Percentiles rank a stretch among this genome's conserved stretches.
Conservation (phyloP, 2,888 invertebrate genomes). For the Cephus rjabovi region DNA sequence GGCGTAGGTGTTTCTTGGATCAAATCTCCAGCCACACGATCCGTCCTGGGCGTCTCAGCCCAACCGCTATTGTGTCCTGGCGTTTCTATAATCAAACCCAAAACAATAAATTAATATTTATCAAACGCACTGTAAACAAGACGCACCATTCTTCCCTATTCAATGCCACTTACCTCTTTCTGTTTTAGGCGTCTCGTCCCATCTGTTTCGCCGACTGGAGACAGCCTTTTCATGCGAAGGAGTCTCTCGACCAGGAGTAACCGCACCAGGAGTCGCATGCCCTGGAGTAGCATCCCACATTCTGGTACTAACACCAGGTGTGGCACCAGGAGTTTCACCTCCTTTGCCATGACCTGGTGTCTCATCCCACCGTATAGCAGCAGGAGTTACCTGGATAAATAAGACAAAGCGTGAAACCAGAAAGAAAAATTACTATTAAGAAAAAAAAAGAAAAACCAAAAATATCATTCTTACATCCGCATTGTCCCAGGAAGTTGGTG, state of each 20-base stretch:
- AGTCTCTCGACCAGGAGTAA: slow-evolving; percentile 87
- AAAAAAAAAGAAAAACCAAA: slow-evolving; percentile 9
- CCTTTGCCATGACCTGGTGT: slow-evolving; percentile 89
- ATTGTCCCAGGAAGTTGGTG: slow-evolving; percentile 84
- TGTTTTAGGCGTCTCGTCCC: slow-evolving; percentile 99
- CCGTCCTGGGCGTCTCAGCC: slow-evolving; percentile 99
- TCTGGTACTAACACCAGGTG: slow-evolving; percentile 88
- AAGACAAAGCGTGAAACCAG: slow-evolving; percentile 20
- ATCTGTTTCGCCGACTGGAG: slow-evolving; percentile 90
- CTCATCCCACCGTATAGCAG: slow-evolving; percentile 91
- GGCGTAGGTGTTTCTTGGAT: slow-evolving; percentile 95
- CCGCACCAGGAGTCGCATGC: slow-evolving; percentile 86
- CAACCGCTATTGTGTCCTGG: slow-evolving; percentile 97
- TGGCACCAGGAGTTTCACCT: slow-evolving; percentile 91
- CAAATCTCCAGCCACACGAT: slow-evolving; percentile 82
- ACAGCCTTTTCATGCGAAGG: slow-evolving; percentile 80
- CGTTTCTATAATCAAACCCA: slow-evolving; percentile 75
- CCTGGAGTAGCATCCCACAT: slow-evolving; percentile 99
- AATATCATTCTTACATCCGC: slow-evolving; percentile 73
- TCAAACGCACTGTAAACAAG: background rate
- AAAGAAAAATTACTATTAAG: slow-evolving; percentile 8
- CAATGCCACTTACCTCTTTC: slow-evolving; percentile 76
- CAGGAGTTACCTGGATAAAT: slow-evolving; percentile 75
- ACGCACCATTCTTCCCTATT: background rate
- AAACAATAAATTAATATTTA: slow-evolving; percentile 11